Percentiles rank a stretch among this genome's conserved stretches.
Evolutionary conservation across 2,113 vertebrate genomes (phyloP).

Genomic region (Dendrocopos noguchii): DNA sequence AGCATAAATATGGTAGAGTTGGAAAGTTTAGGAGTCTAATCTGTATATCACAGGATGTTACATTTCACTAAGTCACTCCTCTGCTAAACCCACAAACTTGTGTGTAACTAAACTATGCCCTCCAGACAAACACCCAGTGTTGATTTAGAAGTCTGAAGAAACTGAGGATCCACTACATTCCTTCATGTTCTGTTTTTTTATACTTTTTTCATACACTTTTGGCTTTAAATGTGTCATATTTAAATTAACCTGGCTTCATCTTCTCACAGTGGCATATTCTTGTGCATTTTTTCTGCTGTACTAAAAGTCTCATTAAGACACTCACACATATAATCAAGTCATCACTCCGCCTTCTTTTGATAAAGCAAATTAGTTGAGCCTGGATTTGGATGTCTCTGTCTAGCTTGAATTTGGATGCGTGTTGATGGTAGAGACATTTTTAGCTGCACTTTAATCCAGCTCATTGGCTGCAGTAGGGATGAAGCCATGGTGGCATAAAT

Average conservation of each 20-base stretch:
- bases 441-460: not conserved
- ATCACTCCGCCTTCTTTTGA: not conserved
- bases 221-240: not conserved
- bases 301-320: not conserved
- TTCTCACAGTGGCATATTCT: not conserved
- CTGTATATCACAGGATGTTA: not conserved
- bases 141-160: not conserved
- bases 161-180: not conserved
- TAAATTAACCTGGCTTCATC: not conserved
- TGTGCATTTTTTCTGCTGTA: not conserved
- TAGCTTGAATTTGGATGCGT: not conserved
- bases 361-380: not conserved
- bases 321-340: conserved; percentile 5
- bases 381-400: not conserved
- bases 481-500: not conserved
- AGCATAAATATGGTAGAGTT: not conserved
- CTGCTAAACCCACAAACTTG: not conserved
- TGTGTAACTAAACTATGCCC: not conserved
- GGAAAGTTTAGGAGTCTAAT: not conserved
- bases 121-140: not conserved
- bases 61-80: not conserved
- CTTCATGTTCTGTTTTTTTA: not conserved
- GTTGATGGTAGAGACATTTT: not conserved
- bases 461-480: not conserved
- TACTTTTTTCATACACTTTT: not conserved